A percentile compares a stretch with the other conserved stretches of the same genome.
These are phyloP conservation scores for Cottoperca gobio DNA, from an alignment of 2,797 vertebrate genomes.

Conservation along the genomic window DNA sequence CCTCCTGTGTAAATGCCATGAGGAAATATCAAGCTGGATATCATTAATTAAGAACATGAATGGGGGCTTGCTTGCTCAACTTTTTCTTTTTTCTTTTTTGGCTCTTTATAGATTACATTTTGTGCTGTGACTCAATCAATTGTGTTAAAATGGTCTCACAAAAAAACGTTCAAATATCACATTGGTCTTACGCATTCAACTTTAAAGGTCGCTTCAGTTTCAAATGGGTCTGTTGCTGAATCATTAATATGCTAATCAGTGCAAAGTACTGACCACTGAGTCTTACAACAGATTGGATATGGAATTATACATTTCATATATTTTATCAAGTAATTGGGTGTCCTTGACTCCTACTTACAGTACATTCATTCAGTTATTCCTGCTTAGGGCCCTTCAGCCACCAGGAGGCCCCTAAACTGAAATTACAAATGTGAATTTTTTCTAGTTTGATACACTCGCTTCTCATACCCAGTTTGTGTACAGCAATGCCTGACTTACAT, in stretches of 20 bases:
- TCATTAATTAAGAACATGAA: constrained; percentile 47
- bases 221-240: constrained; percentile 5
- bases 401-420: neutral
- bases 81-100: constrained; percentile 15
- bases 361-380: neutral
- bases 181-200: constrained; percentile 15
- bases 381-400: neutral
- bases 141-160: constrained; percentile 21
- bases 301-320: constrained; percentile 16
- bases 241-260: constrained; percentile 53
- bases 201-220: constrained; percentile 26
- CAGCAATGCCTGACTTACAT: neutral
- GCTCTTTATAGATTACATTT: constrained; percentile 33
- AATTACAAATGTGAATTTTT: neutral
- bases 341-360: neutral
- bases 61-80: constrained; percentile 38
- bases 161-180: constrained; percentile 27
- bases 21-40: constrained; percentile 34
- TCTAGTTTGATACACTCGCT: neutral
- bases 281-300: constrained; percentile 10
- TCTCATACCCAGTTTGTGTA: neutral
- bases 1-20: constrained; percentile 13
- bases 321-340: neutral
- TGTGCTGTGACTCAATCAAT: constrained; percentile 6
- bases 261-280: constrained; percentile 8